Evolutionary conservation across 1,140 invertebrate species (phyloP).

Genomic region (Coptotermes formosanus): DNA sequence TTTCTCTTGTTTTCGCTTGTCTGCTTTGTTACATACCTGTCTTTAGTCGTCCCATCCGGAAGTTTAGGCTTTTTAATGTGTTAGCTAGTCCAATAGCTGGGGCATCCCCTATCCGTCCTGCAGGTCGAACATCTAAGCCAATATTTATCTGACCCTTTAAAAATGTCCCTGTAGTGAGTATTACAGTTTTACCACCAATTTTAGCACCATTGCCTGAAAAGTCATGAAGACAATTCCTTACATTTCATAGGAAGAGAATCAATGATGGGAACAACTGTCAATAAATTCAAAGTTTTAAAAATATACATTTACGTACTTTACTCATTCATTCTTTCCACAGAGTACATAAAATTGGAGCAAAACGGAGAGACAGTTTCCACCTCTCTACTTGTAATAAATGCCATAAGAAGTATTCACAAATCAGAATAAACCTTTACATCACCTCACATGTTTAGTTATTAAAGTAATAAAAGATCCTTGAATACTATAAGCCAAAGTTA

Average conservation of each 20-base stretch:
- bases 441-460: too few relatives aligned
- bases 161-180: conserved; percentile 94
- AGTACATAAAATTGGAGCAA: too few relatives aligned
- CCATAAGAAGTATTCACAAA: too few relatives aligned
- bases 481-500: too few relatives aligned
- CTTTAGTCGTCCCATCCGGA: conserved; percentile 83
- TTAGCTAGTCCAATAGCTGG: conserved; percentile 79
- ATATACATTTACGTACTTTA: too few relatives aligned
- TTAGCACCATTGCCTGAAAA: conserved; percentile 58
- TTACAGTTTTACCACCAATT: conserved; percentile 66
- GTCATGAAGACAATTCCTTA: background rate
- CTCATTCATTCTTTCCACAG: too few relatives aligned
- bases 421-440: too few relatives aligned
- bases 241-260: background rate
- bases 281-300: background rate
- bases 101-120: conserved; percentile 81
- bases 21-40: conserved; percentile 60
- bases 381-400: too few relatives aligned
- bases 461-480: too few relatives aligned
- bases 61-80: conserved; percentile 69
- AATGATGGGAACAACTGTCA: conserved; percentile 19
- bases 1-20: too few relatives aligned
- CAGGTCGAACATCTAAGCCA: conserved; percentile 74
- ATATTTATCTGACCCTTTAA: conserved; percentile 86
- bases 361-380: too few relatives aligned